Base-by-base conservation (phyloP, 2,797 vertebrate species). In the Holocentrus rufus region DNA sequence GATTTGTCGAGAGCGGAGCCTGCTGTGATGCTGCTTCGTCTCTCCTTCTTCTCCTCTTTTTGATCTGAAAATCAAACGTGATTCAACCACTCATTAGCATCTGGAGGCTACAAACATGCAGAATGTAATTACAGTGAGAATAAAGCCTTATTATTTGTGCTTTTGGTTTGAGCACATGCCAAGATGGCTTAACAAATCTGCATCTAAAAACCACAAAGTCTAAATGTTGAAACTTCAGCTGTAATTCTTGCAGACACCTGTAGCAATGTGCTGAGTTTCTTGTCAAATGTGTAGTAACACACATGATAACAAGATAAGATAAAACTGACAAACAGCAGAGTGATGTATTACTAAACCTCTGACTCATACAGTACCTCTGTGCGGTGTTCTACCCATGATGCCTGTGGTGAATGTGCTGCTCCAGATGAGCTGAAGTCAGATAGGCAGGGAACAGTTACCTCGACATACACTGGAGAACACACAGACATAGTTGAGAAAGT, bases 11-110 rank as follows among this genome's bases (percentile, higher is more conserved):
- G 89, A 76, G 91, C 89, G 86, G 93, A 91, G 17, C 90, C 94
- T 68, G 90, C 88, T 89, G 93, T 90, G 67, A 94, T 86, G 89
- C 89, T 89, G 89, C 89, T 91, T 75, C 93, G 92, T 77, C 92
- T 94, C 86, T 96, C 95, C 89, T 95, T 95, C 92, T 93, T 94
- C 88, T 91, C 88, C 88, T 93, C 93, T 92, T 94, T 97, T 82
- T 94, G 94, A 91, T 96, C 96, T 98, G 93, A 81, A 27, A 93
- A 93, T 91, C 90, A 90, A 89, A 92, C 47, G 86, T 74, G 71
- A 85, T 87, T 87, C 62, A 81, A 79, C 20, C 9, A 30, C 75
- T 72, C 72, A 81, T 81, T 62, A 71, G 76, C 72, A 81, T 73
- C 53, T 69, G 46, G 56, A 18, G 72, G 64, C 58, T 58, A 15